Conservation (phyloP, 2,888 invertebrate species). For the Stenchaetothrips biformis region DNA sequence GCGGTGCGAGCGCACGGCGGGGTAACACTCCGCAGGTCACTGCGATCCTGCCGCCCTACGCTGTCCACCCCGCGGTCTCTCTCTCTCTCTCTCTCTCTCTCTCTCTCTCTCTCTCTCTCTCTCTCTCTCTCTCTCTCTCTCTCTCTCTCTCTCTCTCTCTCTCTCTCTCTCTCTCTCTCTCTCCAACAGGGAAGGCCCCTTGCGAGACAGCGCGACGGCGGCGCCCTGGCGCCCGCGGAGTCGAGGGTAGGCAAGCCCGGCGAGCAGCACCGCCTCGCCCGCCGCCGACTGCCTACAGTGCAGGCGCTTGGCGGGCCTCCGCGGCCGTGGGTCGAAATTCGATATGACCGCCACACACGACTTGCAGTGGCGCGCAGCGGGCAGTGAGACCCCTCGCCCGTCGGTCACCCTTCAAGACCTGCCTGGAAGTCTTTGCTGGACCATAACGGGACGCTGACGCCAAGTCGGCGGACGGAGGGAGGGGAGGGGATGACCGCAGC, state of each 20-base stretch:
- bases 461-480: no score
- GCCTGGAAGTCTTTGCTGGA: no score
- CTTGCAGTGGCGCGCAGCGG: background rate
- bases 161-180: slow-evolving; percentile 13
- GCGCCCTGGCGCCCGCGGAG: background rate
- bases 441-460: no score
- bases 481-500: no score
- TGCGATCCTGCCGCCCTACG: slow-evolving; percentile 32
- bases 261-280: background rate
- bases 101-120: slow-evolving; percentile 27
- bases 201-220: background rate
- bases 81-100: slow-evolving; percentile 12
- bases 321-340: no score
- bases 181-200: background rate
- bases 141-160: slow-evolving; percentile 29
- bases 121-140: slow-evolving; percentile 30
- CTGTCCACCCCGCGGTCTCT: background rate
- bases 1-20: slow-evolving; percentile 36
- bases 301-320: background rate
- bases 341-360: no score
- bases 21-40: slow-evolving; percentile 40
- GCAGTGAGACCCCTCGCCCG: background rate
- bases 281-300: background rate
- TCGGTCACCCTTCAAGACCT: no score
- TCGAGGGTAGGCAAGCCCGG: background rate